A percentile compares a stretch with the other conserved stretches of the same genome.
phyloP scores from a whole-genome alignment of 2,113 vertebrate genomes.

The Antigone vipio region DNA sequence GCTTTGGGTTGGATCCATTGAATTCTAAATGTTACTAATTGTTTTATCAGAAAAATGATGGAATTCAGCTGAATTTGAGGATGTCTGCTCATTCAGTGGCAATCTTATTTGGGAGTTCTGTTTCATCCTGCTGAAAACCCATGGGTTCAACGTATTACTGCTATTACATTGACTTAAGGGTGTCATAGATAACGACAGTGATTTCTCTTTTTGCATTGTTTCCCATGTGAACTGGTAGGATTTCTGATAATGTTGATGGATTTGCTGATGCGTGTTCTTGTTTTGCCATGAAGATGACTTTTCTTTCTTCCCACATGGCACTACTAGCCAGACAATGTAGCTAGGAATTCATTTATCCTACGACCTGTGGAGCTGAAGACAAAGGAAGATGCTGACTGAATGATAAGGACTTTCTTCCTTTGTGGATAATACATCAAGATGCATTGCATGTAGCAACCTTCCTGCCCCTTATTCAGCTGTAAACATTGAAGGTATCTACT shows the following conservation, averaged over 20 bases:
- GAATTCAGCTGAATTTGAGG: not conserved
- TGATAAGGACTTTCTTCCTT: slow-evolving; percentile 15
- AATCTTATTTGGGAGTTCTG: not conserved
- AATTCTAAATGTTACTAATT: not conserved
- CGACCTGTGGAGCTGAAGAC: not conserved
- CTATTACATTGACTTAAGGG: not conserved
- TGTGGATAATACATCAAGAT: slow-evolving; percentile 6
- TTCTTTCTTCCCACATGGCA: not conserved
- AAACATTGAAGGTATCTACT: not conserved
- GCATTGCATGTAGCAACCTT: not conserved
- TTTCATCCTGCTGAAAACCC: not conserved
- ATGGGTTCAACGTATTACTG: not conserved
- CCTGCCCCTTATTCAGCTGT: not conserved
- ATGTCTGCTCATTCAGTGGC: not conserved
- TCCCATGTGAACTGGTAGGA: not conserved
- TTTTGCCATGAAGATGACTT: slow-evolving; percentile 13
- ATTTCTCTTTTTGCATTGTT: not conserved
- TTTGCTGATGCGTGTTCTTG: slow-evolving; percentile 5
- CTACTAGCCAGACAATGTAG: not conserved
- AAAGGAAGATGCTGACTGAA: slow-evolving; percentile 30
- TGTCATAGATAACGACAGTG: not conserved
- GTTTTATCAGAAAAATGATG: not conserved
- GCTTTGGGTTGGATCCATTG: not conserved
- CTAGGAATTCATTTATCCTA: slow-evolving; percentile 21
- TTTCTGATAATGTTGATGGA: not conserved